Evolutionary conservation across 92 coral and sea anemone genomes (phyloP), one percentile per base, ranked within the genome.

Genomic region (Heliopora coerulea): DNA sequence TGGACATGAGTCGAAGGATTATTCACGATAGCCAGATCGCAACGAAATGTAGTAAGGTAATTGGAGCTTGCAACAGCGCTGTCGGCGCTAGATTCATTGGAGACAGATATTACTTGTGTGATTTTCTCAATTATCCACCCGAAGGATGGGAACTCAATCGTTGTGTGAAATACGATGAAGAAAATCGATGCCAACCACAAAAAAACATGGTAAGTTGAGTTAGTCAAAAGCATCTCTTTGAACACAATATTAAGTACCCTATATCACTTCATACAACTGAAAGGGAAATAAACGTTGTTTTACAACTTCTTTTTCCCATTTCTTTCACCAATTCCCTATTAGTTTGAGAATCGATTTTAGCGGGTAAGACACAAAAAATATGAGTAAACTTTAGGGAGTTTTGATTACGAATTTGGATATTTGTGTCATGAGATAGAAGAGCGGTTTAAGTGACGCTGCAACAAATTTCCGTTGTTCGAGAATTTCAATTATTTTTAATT

Each of bases 151-250:
- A 70, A 23, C 44, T 70, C 9, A 29, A 50, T 34, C 77, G 77
- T 54, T 70, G 77, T 70, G 77, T 70, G 6, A 52, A 54, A 34
- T 70, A 70, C 49, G 49, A 70, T 21, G 77, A 70, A 70, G 77
- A 70, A 35, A 70, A 40, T 39, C 62, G 77, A 52, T 70, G 77
- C 25, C 31, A 39, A 70, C 37, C 77, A 18, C 56, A 58, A 24
- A 37, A 52, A 34, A 8, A 70, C 19, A 11, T 23, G 34, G 77
- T 70, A 33, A 32, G 63, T 65, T 7, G 14, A 65, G 15, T 35
- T 35, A 6, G 20, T 15, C 12, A 20, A 18, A 11, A 15, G 20
- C 2, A 10, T 42, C 40, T 68, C 34, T 29, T 25, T 27, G 3
- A 11, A 14, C 23, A 23, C 58, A 37, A 4, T 37, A 4, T 37